phyloP scores from a whole-genome alignment of 2,113 vertebrate species.

The Myiopsitta monachus region DNA sequence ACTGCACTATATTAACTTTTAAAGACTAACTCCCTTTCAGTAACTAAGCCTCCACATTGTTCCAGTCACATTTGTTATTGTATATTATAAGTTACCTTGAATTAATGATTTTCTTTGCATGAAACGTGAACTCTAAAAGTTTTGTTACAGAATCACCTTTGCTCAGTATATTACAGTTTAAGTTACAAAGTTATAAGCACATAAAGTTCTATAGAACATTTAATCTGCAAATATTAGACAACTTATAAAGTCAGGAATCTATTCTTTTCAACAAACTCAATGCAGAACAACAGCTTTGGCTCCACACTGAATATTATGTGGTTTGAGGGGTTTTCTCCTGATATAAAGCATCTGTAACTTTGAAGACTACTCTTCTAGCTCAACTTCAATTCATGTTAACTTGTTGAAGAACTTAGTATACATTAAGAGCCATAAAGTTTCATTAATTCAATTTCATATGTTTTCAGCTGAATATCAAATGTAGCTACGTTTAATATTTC shows the following conservation, averaged over 20 bases:
- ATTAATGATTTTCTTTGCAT: not conserved
- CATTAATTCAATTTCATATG: not conserved
- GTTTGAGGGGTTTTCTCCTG: not conserved
- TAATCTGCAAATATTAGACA: not conserved
- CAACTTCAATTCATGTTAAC: not conserved
- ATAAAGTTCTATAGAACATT: not conserved
- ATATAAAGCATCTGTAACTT: not conserved
- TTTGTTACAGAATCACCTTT: not conserved
- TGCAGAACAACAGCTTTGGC: not conserved
- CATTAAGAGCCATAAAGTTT: not conserved
- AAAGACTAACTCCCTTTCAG: not conserved
- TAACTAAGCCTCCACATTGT: not conserved
- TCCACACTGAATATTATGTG: not conserved
- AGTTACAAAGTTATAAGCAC: not conserved
- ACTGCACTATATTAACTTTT: not conserved
- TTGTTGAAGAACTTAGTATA: not conserved
- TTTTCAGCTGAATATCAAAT: not conserved
- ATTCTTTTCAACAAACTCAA: not conserved
- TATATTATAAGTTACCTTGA: not conserved
- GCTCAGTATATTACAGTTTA: not conserved
- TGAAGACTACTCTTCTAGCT: not conserved
- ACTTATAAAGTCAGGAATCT: not conserved
- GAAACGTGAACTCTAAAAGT: not conserved
- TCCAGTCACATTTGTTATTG: not conserved
- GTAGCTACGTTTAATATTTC: not conserved